These are phyloP conservation scores for Neodiprion fabricii DNA, from an alignment of 1,140 invertebrate genomes.

Conservation along the genomic window DNA sequence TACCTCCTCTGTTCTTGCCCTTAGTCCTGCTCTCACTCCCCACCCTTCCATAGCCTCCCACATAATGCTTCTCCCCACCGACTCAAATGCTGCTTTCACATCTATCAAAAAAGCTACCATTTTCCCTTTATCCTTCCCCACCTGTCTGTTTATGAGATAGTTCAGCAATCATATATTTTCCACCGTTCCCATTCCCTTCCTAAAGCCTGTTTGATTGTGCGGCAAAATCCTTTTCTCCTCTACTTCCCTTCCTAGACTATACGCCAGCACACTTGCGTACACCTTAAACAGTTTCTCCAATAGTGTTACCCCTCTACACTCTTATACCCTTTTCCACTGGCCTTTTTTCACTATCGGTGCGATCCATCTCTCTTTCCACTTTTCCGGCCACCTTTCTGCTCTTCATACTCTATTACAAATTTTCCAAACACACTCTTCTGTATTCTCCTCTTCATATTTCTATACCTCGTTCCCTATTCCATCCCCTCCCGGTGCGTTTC, in stretches of 20 bases:
- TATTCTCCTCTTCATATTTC: constrained; percentile 9
- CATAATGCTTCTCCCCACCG: constrained; percentile 13
- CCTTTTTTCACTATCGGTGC: not conserved
- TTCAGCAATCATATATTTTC: too few species aligned
- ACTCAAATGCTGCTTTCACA: too few species aligned
- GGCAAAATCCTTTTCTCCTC: too few species aligned
- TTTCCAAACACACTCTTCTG: not conserved
- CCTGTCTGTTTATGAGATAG: too few species aligned
- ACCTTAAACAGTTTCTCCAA: too few species aligned
- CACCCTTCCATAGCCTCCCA: constrained; percentile 14
- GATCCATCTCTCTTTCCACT: not conserved
- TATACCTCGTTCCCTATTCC: constrained; percentile 11
- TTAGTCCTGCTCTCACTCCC: constrained; percentile 6
- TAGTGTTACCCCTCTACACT: not conserved
- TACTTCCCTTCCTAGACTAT: too few species aligned
- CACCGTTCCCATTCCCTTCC: too few species aligned
- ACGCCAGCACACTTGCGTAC: too few species aligned
- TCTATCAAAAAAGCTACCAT: too few species aligned
- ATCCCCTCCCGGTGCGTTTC: not conserved
- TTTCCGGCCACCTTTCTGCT: not conserved
- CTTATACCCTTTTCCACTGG: not conserved
- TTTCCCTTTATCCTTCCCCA: too few species aligned
- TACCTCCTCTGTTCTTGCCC: not conserved
- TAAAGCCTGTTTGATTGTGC: too few species aligned
- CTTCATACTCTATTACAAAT: constrained; percentile 6